Conservation (phyloP, 37 sponge, comb jelly and placozoan genomes). For the Cliona cf. orientalis region DNA sequence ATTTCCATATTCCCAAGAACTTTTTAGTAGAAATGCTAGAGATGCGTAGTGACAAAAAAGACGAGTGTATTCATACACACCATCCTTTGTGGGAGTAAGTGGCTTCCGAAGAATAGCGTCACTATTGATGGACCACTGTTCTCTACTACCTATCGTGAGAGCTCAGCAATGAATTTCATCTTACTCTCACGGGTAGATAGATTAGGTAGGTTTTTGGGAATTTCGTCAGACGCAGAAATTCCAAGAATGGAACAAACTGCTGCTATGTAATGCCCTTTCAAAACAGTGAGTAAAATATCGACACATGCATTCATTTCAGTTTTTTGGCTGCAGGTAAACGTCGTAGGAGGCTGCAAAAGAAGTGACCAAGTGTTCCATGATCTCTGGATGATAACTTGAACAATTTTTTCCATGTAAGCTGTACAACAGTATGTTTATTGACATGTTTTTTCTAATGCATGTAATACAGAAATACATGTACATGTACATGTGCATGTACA, state of each 20-base stretch:
- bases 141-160: constrained; percentile 12
- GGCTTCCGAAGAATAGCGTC: constrained; percentile 4
- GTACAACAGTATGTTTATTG: not conserved
- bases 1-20: constrained; percentile 61
- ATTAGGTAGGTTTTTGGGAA: not conserved
- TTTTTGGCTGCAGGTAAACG: constrained; percentile 18
- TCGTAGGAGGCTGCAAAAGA: constrained; percentile 8
- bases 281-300: constrained; percentile 13
- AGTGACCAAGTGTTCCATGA: constrained; percentile 38
- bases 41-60: constrained; percentile 42
- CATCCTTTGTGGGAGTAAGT: constrained; percentile 11
- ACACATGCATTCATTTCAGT: constrained; percentile 35
- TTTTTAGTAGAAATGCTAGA: constrained; percentile 10
- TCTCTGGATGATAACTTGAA: constrained; percentile 20
- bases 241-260: constrained; percentile 22
- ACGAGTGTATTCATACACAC: constrained; percentile 38
- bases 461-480: constrained; percentile 5
- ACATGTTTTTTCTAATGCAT: not conserved
- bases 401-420: constrained; percentile 40
- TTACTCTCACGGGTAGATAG: not conserved
- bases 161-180: not conserved
- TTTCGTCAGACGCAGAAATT: not conserved
- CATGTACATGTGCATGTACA: no score
- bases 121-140: constrained; percentile 10
- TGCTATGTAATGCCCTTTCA: constrained; percentile 33